phyloP scores from a whole-genome alignment of 2,888 invertebrate species.

The Agrilus biguttatus region DNA sequence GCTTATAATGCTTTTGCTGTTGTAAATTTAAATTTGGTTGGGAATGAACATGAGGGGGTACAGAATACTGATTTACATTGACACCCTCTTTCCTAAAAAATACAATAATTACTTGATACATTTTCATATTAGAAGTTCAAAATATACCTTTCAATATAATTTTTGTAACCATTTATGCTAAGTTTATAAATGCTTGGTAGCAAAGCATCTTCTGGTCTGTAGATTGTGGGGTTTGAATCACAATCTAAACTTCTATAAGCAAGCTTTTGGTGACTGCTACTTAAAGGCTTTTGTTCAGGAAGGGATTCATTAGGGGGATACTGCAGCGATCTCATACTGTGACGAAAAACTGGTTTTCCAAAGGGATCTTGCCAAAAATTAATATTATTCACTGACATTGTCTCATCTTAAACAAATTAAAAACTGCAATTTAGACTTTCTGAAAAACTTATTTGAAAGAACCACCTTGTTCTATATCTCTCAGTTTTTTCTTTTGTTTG shows the following conservation, averaged over 20 bases:
- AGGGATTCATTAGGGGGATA: slow-evolving; percentile 17
- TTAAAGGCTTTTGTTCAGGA: slow-evolving; percentile 4
- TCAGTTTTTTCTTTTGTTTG: slow-evolving; percentile 34
- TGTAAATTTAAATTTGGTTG: slow-evolving; percentile 13
- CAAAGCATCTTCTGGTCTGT: slow-evolving; percentile 22
- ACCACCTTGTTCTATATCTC: slow-evolving; percentile 26
- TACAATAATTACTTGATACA: slow-evolving; percentile 10
- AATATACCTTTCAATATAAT: slow-evolving; percentile 24
- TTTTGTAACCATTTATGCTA: slow-evolving; percentile 25
- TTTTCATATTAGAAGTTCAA: slow-evolving; percentile 18
- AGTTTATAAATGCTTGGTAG: slow-evolving; percentile 22
- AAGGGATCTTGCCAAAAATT: slow-evolving; percentile 18
- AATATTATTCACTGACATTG: slow-evolving; percentile 22
- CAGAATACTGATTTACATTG: slow-evolving; percentile 5
- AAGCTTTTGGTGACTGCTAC: slow-evolving; percentile 14
- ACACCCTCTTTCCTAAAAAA: slow-evolving; percentile 11
- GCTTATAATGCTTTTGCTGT: slow-evolving; percentile 10
- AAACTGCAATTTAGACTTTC: background rate
- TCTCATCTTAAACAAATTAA: slow-evolving; percentile 18
- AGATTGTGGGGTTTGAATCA: slow-evolving; percentile 12
- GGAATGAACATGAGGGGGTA: slow-evolving; percentile 10
- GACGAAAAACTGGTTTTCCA: slow-evolving; percentile 21
- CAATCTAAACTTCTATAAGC: slow-evolving; percentile 21
- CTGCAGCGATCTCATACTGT: slow-evolving; percentile 24
- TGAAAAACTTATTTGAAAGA: background rate